Percentiles rank a stretch among this genome's conserved stretches.
Evolutionary conservation across 2,888 invertebrate species (phyloP).

Genomic region (Caenorhabditis becei): DNA sequence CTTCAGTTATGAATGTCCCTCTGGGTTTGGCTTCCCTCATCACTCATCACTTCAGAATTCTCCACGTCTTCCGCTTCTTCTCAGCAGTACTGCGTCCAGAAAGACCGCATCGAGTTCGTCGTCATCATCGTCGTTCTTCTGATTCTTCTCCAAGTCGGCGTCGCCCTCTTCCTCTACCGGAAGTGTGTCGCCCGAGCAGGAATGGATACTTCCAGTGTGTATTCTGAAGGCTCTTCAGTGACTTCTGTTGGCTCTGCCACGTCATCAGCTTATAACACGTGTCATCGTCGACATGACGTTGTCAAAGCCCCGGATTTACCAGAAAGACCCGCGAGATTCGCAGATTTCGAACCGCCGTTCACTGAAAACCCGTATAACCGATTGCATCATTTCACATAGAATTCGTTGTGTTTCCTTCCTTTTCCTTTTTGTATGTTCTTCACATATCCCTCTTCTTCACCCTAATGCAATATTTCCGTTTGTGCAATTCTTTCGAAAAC

Average conservation of each 20-base stretch:
- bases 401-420: too few species aligned
- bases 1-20: conserved; percentile 37
- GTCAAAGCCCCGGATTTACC: conserved; percentile 10
- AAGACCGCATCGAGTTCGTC: conserved; percentile 41
- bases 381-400: conserved; percentile 42
- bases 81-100: conserved; percentile 52
- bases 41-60: conserved; percentile 61
- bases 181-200: conserved; percentile 7
- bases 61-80: conserved; percentile 34
- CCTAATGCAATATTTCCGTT: background rate
- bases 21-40: conserved; percentile 22
- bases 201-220: conserved; percentile 22
- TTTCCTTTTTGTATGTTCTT: background rate
- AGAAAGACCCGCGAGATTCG: conserved; percentile 11
- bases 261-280: conserved; percentile 44
- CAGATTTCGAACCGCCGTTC: conserved; percentile 15
- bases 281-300: conserved; percentile 9
- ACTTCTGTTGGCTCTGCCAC: conserved; percentile 17
- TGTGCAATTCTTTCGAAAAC: background rate
- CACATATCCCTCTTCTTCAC: conserved; percentile 15
- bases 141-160: conserved; percentile 49
- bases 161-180: conserved; percentile 37
- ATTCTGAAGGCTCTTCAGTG: conserved; percentile 34
- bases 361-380: conserved; percentile 37
- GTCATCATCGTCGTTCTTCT: conserved; percentile 47